These are phyloP conservation scores for Poeciliopsis retropinna DNA, from an alignment of 2,113 vertebrate genomes.

Conservation along the genomic window DNA sequence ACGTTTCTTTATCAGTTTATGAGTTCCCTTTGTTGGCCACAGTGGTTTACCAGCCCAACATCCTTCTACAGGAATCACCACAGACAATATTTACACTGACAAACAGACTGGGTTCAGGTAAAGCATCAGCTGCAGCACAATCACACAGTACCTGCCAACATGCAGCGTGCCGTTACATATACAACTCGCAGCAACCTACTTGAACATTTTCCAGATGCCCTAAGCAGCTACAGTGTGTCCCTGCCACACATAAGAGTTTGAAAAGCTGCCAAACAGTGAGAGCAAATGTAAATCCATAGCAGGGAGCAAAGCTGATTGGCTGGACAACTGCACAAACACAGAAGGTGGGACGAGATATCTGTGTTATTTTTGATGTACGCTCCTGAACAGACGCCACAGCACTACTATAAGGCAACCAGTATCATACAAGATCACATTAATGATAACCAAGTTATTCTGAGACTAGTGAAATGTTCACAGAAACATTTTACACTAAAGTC, in stretches of 20 bases:
- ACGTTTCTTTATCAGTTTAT: slow-evolving; percentile 23
- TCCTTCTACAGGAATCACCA: slow-evolving; percentile 10
- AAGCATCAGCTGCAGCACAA: background rate
- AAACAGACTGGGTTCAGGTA: slow-evolving; percentile 2
- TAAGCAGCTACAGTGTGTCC: slow-evolving; percentile 36
- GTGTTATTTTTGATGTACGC: background rate
- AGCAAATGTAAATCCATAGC: slow-evolving; percentile 49
- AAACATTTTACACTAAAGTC: too few species aligned
- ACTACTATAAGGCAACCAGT: background rate
- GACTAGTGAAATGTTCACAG: background rate
- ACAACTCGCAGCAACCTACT: background rate
- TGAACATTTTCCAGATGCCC: slow-evolving; percentile 1
- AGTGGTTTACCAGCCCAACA: slow-evolving; percentile 26
- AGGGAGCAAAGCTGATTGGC: slow-evolving; percentile 34
- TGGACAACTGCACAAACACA: slow-evolving; percentile 14
- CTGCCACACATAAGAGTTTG: slow-evolving; percentile 51
- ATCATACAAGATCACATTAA: background rate
- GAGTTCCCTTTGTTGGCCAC: slow-evolving; percentile 38
- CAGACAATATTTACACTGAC: slow-evolving; percentile 3
- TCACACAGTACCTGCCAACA: slow-evolving; percentile 3
- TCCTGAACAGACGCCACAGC: background rate
- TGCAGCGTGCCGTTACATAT: background rate
- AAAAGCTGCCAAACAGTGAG: slow-evolving; percentile 48
- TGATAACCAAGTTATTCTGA: background rate
- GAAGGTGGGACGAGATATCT: background rate